Evolutionary conservation across 2,797 vertebrate species (phyloP).

Genomic region (Periophthalmus magnuspinnatus): DNA sequence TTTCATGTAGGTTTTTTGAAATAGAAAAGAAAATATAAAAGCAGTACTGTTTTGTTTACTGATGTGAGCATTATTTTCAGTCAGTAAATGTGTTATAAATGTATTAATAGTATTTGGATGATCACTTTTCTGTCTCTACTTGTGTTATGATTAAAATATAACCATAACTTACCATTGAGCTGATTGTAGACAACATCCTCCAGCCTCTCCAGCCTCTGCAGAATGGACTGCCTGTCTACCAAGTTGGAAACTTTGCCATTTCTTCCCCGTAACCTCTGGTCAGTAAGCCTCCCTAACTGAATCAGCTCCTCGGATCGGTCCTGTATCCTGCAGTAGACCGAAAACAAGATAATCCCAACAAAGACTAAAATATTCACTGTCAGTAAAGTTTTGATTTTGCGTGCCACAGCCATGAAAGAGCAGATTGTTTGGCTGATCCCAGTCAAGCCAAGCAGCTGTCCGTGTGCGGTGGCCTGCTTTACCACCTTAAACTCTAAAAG

Average conservation of each 20-base stretch:
- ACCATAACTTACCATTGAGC: slow-evolving; percentile 83
- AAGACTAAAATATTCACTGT: slow-evolving; percentile 97
- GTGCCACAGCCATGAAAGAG: slow-evolving; percentile 94
- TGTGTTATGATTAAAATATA: not conserved
- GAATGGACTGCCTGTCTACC: slow-evolving; percentile 90
- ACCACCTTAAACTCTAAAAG: slow-evolving; percentile 38
- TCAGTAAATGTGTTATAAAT: not conserved
- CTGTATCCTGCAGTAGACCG: slow-evolving; percentile 96
- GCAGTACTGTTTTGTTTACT: not conserved
- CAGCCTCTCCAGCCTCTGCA: slow-evolving; percentile 93
- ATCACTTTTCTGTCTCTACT: not conserved
- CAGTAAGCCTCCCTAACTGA: slow-evolving; percentile 85
- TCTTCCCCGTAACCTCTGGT: slow-evolving; percentile 86
- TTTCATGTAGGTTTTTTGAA: no score
- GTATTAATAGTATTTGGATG: not conserved
- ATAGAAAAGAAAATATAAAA: no score
- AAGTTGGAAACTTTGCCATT: slow-evolving; percentile 84
- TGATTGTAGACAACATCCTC: slow-evolving; percentile 98
- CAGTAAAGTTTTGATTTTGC: slow-evolving; percentile 98
- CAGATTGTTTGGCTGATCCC: slow-evolving; percentile 61
- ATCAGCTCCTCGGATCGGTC: slow-evolving; percentile 91
- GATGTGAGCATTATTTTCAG: not conserved
- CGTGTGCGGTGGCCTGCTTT: slow-evolving; percentile 54
- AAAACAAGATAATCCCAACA: slow-evolving; percentile 95
- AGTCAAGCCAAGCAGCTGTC: slow-evolving; percentile 74